phyloP scores from a whole-genome alignment of 2,888 invertebrate genomes.

The Bombylius discolor region DNA sequence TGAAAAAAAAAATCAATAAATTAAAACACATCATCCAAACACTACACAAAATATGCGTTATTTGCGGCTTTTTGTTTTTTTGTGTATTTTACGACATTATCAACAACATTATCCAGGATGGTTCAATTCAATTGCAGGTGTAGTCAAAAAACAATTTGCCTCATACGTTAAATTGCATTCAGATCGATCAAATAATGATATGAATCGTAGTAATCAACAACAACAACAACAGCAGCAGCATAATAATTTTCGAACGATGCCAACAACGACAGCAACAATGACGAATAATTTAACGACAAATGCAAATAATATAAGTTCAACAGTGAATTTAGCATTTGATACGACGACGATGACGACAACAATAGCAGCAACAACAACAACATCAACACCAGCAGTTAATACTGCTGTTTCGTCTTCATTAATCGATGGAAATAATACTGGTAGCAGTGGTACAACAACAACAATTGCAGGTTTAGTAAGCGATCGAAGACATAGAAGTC shows the following conservation, averaged over 20 bases:
- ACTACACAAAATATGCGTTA: not conserved
- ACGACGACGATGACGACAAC: not conserved
- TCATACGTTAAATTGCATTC: constrained; percentile 72
- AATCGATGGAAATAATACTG: constrained; percentile 5
- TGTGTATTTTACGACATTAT: not conserved
- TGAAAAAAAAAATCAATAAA: constrained; percentile 2
- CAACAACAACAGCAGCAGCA: too few species aligned
- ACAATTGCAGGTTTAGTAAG: constrained; percentile 6
- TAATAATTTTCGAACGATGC: constrained; percentile 10
- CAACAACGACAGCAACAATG: constrained; percentile 3
- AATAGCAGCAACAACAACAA: not conserved
- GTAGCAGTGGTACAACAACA: constrained; percentile 3
- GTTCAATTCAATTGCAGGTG: constrained; percentile 55
- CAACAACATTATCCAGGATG: constrained; percentile 34
- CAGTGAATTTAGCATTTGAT: not conserved
- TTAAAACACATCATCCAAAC: not conserved
- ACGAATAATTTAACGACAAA: not conserved
- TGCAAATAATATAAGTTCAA: not conserved
- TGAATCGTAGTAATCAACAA: not conserved
- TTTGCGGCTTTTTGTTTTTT: not conserved
- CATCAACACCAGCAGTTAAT: constrained; percentile 6
- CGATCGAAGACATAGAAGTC: constrained; percentile 41
- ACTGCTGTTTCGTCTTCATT: constrained; percentile 4
- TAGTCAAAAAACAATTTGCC: constrained; percentile 66
- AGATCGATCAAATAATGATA: constrained; percentile 1